phyloP scores from a whole-genome alignment of 2,113 vertebrate genomes.

The Podarcis muralis region DNA sequence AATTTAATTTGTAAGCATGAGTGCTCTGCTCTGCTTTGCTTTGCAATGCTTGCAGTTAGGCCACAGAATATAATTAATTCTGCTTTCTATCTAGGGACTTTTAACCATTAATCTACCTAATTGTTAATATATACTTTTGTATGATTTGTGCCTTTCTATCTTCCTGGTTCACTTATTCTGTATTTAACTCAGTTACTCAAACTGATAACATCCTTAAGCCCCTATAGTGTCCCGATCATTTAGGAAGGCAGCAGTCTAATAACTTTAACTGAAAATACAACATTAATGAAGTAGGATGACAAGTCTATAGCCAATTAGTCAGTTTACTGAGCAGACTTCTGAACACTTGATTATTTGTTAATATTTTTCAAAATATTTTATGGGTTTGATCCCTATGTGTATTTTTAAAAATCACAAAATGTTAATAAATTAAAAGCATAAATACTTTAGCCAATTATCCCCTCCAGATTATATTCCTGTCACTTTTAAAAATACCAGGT shows the following conservation, averaged over 20 bases:
- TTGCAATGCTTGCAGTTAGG: background rate
- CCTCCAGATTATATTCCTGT: background rate
- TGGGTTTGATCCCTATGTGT: background rate
- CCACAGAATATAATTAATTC: background rate
- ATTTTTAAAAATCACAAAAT: background rate
- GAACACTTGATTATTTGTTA: background rate
- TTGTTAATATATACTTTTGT: background rate
- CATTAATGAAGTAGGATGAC: background rate
- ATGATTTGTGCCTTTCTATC: background rate
- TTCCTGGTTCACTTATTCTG: background rate
- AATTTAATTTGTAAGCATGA: background rate
- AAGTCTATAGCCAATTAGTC: background rate
- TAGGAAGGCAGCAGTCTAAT: background rate
- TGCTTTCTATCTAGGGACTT: background rate
- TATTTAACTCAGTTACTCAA: constrained; percentile 1
- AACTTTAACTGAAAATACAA: background rate
- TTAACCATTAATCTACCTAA: background rate
- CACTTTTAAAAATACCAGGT: background rate
- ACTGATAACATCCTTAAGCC: background rate
- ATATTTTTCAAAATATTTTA: background rate
- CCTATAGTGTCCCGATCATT: background rate
- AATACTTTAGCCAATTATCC: background rate
- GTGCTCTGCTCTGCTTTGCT: background rate
- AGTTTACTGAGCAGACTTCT: background rate
- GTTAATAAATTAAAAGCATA: background rate